A percentile compares a stretch with the other conserved stretches of the same genome.
Evolutionary conservation across 2,888 invertebrate species (phyloP).

Genomic region (Pilophorus perplexus): DNA sequence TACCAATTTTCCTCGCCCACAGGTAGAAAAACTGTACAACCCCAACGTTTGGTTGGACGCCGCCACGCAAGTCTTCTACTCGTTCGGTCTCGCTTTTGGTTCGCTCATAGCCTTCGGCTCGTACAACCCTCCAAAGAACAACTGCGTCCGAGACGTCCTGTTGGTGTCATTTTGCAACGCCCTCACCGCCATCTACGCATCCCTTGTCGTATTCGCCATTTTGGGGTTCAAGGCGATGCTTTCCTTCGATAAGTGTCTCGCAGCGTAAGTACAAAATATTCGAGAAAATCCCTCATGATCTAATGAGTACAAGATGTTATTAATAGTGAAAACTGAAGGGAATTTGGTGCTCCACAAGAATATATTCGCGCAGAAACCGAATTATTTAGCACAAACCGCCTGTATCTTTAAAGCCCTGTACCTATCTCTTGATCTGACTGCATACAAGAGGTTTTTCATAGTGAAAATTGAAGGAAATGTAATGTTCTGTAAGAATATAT

Average conservation of each 20-base stretch:
- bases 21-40: constrained; percentile 80
- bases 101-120: constrained; percentile 94
- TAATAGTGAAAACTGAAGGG: too few species aligned
- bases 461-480: too few species aligned
- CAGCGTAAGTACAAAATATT: constrained; percentile 58
- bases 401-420: too few species aligned
- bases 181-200: constrained; percentile 90
- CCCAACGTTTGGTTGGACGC: constrained; percentile 95
- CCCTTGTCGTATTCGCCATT: constrained; percentile 91
- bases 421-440: too few species aligned
- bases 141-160: constrained; percentile 88
- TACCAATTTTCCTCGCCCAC: constrained; percentile 43
- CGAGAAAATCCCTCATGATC: too few species aligned
- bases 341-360: too few species aligned
- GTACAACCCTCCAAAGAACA: constrained; percentile 91
- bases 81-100: constrained; percentile 91
- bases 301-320: too few species aligned
- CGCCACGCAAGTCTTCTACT: constrained; percentile 95
- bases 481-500: too few species aligned
- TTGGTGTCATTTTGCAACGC: constrained; percentile 90
- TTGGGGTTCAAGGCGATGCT: constrained; percentile 93
- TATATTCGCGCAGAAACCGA: too few species aligned
- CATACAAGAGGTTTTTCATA: too few species aligned
- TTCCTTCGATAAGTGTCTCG: constrained; percentile 81
- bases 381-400: too few species aligned